A percentile compares a stretch with the other conserved stretches of the same genome.
Conservation (phyloP, 2,797 vertebrate species). For the Esox lucius region DNA sequence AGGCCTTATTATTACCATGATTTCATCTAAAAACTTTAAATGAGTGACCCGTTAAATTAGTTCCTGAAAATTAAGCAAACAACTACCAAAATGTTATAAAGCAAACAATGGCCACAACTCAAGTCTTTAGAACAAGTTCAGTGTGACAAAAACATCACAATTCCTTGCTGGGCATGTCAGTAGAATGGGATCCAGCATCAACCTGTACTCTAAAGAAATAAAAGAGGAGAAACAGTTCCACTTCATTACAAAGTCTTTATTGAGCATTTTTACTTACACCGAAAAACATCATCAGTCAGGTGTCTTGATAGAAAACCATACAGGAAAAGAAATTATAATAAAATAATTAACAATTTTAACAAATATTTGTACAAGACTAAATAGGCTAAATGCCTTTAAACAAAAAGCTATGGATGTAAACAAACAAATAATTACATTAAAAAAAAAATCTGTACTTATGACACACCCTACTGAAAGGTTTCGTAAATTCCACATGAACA, state of each 20-base stretch:
- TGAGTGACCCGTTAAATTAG: constrained; percentile 28
- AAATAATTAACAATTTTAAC: neutral
- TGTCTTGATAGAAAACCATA: constrained; percentile 12
- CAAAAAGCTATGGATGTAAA: constrained; percentile 19
- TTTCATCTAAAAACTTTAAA: constrained; percentile 19
- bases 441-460: constrained; percentile 11
- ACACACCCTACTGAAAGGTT: constrained; percentile 18
- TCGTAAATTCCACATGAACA: constrained; percentile 1
- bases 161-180: neutral
- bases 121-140: neutral
- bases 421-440: constrained; percentile 16
- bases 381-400: constrained; percentile 4
- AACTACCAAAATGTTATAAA: constrained; percentile 31
- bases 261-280: constrained; percentile 15
- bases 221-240: neutral
- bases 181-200: neutral
- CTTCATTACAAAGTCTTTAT: constrained; percentile 16
- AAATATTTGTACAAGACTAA: constrained; percentile 9
- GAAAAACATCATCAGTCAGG: constrained; percentile 26
- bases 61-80: neutral
- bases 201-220: neutral
- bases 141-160: neutral
- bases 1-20: neutral
- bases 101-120: neutral
- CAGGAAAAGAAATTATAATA: constrained; percentile 26